Conservation (phyloP, 2,113 vertebrate species). For the Agapornis roseicollis region DNA sequence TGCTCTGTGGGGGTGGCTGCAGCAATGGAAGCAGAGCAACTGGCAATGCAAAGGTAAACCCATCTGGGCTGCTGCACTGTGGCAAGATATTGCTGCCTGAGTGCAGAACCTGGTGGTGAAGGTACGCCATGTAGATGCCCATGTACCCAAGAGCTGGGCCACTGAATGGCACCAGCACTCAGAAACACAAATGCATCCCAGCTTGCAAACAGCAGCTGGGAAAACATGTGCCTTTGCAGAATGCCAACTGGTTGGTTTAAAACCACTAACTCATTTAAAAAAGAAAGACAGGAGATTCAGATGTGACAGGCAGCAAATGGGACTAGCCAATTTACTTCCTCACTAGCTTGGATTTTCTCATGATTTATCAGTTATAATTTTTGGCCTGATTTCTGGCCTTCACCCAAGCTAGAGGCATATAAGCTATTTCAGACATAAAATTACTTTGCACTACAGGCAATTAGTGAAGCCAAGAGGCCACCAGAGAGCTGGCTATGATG, state of each 20-base stretch:
- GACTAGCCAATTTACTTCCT: not conserved
- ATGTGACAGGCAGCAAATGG: not conserved
- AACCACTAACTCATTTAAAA: not conserved
- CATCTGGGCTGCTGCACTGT: too few species aligned
- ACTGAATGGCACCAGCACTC: not conserved
- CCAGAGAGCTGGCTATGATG: not conserved
- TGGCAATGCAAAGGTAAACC: too few species aligned
- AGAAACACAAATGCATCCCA: not conserved
- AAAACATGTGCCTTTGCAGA: not conserved
- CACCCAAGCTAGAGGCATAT: not conserved
- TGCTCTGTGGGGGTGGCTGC: too few species aligned
- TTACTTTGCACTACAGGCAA: slow-evolving; percentile 7
- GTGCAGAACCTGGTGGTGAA: too few species aligned
- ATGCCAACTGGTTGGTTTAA: not conserved
- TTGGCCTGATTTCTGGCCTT: not conserved
- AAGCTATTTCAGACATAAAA: slow-evolving; percentile 9
- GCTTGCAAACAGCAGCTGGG: not conserved
- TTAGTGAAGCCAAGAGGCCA: slow-evolving; percentile 24
- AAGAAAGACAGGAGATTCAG: not conserved
- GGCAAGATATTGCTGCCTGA: too few species aligned
- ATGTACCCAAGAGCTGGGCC: too few species aligned
- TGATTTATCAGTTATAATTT: not conserved
- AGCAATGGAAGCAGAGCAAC: too few species aligned
- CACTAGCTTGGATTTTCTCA: not conserved
- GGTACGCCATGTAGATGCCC: too few species aligned